Evolutionary conservation across 2,888 invertebrate species (phyloP).

Genomic region (Dryocosmus kuriphilus): DNA sequence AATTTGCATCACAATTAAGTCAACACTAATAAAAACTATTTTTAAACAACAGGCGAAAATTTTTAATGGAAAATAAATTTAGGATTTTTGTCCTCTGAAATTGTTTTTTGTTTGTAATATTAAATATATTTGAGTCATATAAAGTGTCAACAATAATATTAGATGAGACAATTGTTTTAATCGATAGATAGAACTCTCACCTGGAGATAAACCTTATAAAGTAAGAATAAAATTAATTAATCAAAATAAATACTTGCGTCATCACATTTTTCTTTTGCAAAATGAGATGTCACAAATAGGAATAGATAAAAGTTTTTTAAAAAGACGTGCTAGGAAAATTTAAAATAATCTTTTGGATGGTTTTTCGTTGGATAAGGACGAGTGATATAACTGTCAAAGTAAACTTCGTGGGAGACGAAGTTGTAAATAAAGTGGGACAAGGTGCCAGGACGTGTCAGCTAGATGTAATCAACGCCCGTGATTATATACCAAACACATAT

Average conservation of each 20-base stretch:
- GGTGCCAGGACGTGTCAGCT: conserved; percentile 72
- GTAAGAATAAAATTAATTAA: neutral
- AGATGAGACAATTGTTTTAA: neutral
- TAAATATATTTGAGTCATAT: neutral
- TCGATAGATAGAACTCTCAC: neutral
- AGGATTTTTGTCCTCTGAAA: neutral
- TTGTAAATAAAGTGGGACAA: conserved; percentile 72
- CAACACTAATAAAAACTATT: neutral
- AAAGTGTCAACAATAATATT: neutral
- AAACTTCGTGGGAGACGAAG: neutral
- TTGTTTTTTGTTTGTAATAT: neutral
- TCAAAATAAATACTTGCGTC: neutral
- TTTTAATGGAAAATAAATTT: neutral
- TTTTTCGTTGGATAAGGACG: neutral
- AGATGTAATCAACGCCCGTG: conserved; percentile 50
- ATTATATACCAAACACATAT: conserved; percentile 40
- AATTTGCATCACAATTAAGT: neutral
- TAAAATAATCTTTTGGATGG: neutral
- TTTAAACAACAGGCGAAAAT: neutral
- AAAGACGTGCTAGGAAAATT: neutral
- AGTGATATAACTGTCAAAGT: neutral
- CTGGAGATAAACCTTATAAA: neutral
- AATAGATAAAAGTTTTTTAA: neutral
- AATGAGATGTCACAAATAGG: neutral
- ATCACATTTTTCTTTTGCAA: neutral